Base-by-base conservation (phyloP, 2,113 vertebrate species). In the Microtus ochrogaster region DNA sequence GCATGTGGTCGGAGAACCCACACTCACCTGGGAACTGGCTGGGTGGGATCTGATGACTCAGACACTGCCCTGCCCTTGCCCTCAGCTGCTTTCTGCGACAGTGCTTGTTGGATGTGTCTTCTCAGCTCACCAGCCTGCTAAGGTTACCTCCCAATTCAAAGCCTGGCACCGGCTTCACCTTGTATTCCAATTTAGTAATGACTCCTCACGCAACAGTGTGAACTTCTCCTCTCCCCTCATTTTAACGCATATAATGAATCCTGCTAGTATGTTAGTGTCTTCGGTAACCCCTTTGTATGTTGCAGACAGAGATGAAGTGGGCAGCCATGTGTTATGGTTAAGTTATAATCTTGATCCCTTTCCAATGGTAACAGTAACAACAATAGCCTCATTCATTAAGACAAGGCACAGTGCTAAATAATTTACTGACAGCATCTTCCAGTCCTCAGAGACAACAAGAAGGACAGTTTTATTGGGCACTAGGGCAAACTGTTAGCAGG, bases 21-120 rank as follows among this genome's bases (percentile, higher is more conserved):
- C 68, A 77, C 72, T 97, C 92, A 95, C 90, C 94, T 89, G 89
- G 73, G 66, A 52, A 85, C 92, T 12, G 36, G 55, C 91, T 49
- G 41, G 24, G 61, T 3, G 19, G 68, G 76, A 36, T 30, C 24
- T 1, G 11, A 17, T 97, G 96, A 96, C 79, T 96, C 96, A 97
- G 87, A 63, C 28, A 5, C 89, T 70, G 74, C 61, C 76, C 65
- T 52, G 88, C 72, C 96, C 92, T 95, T 47, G 0, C 76, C 94
- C 85, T 94, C 49, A 39, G 72, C 65, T 33, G 33, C 65, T 97
- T 84, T 91, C 82, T 68, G 96, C 61, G 78, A 33, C 9, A 81
- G 1, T 39, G 70, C 28, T 36, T 4, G 77, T n/a, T 88, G 93
- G 76, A 55, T 85, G 70, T 90, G 47, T 90, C 81, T 92, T 82